Evolutionary conservation across 2,888 invertebrate species (phyloP), one percentile per base, ranked within the genome.

Genomic region (Saturnia pavonia): DNA sequence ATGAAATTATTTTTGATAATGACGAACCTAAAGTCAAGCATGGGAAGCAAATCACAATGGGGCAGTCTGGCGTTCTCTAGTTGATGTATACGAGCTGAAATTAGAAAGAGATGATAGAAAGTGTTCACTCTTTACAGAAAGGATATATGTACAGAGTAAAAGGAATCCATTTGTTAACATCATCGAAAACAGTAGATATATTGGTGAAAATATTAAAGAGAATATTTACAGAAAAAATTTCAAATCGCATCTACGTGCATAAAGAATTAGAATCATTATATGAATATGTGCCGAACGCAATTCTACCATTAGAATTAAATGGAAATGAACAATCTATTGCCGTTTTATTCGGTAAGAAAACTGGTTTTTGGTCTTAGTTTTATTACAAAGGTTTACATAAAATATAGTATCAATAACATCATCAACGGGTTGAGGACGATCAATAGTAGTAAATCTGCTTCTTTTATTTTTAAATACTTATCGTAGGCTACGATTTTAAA

Each of bases 141-240:
- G 82, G 82, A 4, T 82, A 76, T 22, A 83, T 83, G 12, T 74
- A 80, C 69, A 75, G 79, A 69, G 70, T 85, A 34, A 83, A 82
- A 68, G 80, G 77, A 0, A 78, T 86, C 12, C 79, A 85, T 72
- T 66, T 86, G 0, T 42, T 84, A n/a, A 76, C 81, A 11, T 40
- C 74, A 9, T 86, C 87, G 1, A 78, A 76, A 54, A 54, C 79
- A 1, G 63, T 84, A 0, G 80, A 83, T 4, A 48, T 76, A 8
- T 69, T 86, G 0, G 68, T 82, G 1, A 69, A 74, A 0, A 51
- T 85, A 43, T 11, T 85, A 1, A 85, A 82, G 71, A 79, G 78
- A 70, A 69, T 81, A 0, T 11, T 84, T 0, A 80, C 75, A 42
- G 73, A 75, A 1, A 87, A 86, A 71, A 42, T 86, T 1, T 74